Evolutionary conservation across 2,888 invertebrate genomes (phyloP).

Genomic region (Masnerella sp.): DNA sequence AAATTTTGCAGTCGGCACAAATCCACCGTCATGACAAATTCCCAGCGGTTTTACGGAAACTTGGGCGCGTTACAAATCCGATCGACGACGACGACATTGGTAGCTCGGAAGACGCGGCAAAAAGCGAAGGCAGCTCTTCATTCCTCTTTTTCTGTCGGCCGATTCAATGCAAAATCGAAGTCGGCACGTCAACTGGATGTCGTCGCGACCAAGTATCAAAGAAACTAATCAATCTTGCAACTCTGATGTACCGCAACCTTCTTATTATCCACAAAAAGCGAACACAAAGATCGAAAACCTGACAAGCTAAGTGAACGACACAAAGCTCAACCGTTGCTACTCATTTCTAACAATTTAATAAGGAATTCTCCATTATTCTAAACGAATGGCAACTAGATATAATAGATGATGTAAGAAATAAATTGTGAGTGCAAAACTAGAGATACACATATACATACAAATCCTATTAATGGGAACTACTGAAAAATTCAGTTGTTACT

Average conservation of each 20-base stretch:
- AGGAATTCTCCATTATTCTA: too few relatives aligned
- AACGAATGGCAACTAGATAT: too few relatives aligned
- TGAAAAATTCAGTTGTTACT: too few relatives aligned
- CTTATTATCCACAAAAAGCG: too few relatives aligned
- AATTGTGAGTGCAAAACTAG: too few relatives aligned
- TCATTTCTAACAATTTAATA: too few relatives aligned
- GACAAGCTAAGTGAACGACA: too few relatives aligned
- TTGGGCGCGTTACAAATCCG: slow-evolving; percentile 56
- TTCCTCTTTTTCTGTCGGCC: slow-evolving; percentile 39
- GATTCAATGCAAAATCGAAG: slow-evolving; percentile 57
- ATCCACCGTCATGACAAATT: slow-evolving; percentile 56
- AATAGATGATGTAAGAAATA: too few relatives aligned
- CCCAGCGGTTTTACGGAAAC: slow-evolving; percentile 51
- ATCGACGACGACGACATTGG: slow-evolving; percentile 41
- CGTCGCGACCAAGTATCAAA: slow-evolving; percentile 56
- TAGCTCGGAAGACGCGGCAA: slow-evolving; percentile 45
- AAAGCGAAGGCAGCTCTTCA: slow-evolving; percentile 38
- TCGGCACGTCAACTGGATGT: slow-evolving; percentile 49
- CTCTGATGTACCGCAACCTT: slow-evolving; percentile 47
- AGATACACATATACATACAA: too few relatives aligned
- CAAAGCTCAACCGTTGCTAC: too few relatives aligned
- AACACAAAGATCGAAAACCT: too few relatives aligned
- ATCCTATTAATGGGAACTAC: too few relatives aligned
- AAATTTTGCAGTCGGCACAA: slow-evolving; percentile 52
- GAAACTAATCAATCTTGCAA: slow-evolving; percentile 57